Base-by-base conservation (phyloP, 2,113 vertebrate species). In the Daboia siamensis region DNA sequence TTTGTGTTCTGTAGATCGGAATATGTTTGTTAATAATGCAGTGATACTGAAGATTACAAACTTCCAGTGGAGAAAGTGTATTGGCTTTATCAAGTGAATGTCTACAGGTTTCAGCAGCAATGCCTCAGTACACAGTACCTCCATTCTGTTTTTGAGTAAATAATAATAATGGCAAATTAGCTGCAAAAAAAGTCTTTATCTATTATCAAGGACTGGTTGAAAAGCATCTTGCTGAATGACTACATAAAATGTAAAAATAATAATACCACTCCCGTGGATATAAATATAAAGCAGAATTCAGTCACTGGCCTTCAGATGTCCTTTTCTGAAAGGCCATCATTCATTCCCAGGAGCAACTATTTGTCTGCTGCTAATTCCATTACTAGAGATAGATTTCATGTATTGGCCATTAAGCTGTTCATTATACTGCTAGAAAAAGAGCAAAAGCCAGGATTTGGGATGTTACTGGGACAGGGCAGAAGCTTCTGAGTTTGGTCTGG, bases 381-480 rank as follows among this genome's bases (percentile, higher is more conserved):
- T 93, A 90, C 56, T 64, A 90, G 80, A 93, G 80, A 93, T 86
- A 93, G 92, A 86, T 89, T 90, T 90, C 92, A 93, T 80, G 64
- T 93, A 86, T 93, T 93, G 88, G 88, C 80, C 92, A 93, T 93
- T 93, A 93, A 90, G 88, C 92, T 93, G 92, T 93, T 93, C 88
- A 86, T 90, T 93, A 93, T 90, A 80, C 56, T 93, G 80, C 80
- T 93, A 84, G 88, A 93, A 93, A 51, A 23, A 90, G 56, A 61
- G 44, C 86, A 93, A 24, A 80, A 90, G 74, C 46, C 56, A n/a
- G 86, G 46, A 39, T 24, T 54, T 86, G 29, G 39, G n/a, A 85
- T 85, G 55, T 52, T 92, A 85, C 56, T 26, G 48, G 88, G 74
- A 29, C 23, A 44, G 48, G n/a, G 44, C 26, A 86, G 23, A 86